phyloP scores from a whole-genome alignment of 2,113 vertebrate genomes.

The Artemisiospiza belli region DNA sequence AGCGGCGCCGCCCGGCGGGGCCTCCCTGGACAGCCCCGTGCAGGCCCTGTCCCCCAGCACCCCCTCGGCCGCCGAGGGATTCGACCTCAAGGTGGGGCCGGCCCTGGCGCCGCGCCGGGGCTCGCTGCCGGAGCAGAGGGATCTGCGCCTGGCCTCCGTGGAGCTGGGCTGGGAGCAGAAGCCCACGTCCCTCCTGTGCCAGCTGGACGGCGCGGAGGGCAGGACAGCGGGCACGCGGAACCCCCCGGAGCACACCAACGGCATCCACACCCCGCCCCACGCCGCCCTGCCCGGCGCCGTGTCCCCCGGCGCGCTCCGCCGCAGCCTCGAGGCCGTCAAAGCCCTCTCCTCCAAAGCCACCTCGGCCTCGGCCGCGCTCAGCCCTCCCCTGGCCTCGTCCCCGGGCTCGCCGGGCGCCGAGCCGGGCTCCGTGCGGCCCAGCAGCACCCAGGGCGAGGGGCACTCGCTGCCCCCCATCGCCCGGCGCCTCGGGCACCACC shows the following conservation, averaged over 20 bases:
- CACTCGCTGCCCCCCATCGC: slow-evolving; percentile 93
- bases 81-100: slow-evolving; percentile 66
- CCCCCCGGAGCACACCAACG: slow-evolving; percentile 86
- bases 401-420: slow-evolving; percentile 69
- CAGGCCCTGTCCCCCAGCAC: slow-evolving; percentile 84
- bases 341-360: slow-evolving; percentile 76
- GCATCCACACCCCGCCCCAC: slow-evolving; percentile 85
- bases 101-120: slow-evolving; percentile 60
- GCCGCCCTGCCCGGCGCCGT: slow-evolving; percentile 84
- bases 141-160: slow-evolving; percentile 72
- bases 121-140: slow-evolving; percentile 76
- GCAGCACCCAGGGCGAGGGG: slow-evolving; percentile 76
- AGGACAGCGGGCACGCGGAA: slow-evolving; percentile 66
- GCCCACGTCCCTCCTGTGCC: slow-evolving; percentile 42
- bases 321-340: slow-evolving; percentile 91
- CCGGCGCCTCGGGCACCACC: slow-evolving; percentile 93
- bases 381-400: slow-evolving; percentile 77
- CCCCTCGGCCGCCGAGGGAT: slow-evolving; percentile 71
- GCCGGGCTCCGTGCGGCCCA: slow-evolving; percentile 58
- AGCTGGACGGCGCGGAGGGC: slow-evolving; percentile 51
- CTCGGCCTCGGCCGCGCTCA: slow-evolving; percentile 51
- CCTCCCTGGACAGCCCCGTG: slow-evolving; percentile 82
- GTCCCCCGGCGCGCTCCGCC: slow-evolving; percentile 86
- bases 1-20: slow-evolving; percentile 26
- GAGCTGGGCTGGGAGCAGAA: slow-evolving; percentile 88